Conservation (phyloP, 2,888 invertebrate species). For the Cetonia aurata region DNA sequence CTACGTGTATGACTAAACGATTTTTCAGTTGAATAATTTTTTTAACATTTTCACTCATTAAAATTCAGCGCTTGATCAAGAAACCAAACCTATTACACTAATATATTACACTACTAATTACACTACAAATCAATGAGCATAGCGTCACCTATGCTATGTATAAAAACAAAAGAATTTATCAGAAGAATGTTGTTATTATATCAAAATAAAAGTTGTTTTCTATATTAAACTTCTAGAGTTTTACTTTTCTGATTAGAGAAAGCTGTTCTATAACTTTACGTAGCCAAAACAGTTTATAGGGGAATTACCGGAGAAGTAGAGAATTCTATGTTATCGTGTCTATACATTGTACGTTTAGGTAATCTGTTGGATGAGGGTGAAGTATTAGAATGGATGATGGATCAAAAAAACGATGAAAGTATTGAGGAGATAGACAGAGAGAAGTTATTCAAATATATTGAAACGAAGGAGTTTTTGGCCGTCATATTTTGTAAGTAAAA, state of each 20-base stretch:
- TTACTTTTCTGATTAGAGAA: constrained; percentile 38
- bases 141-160: too few species aligned
- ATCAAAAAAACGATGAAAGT: constrained; percentile 91
- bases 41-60: too few species aligned
- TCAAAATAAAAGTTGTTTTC: constrained; percentile 59
- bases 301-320: neutral
- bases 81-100: too few species aligned
- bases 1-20: constrained; percentile 60
- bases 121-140: constrained; percentile 47
- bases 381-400: constrained; percentile 91
- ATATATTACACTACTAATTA: neutral
- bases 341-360: constrained; percentile 68
- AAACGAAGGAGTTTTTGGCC: constrained; percentile 90
- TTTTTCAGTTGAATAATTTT: constrained; percentile 47
- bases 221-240: constrained; percentile 53
- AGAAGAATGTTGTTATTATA: too few species aligned
- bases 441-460: constrained; percentile 84
- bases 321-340: too few species aligned
- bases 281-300: neutral
- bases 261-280: constrained; percentile 62
- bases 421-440: constrained; percentile 91
- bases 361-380: constrained; percentile 82
- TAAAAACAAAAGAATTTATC: constrained; percentile 3
- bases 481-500: constrained; percentile 91
- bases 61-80: too few species aligned